Conservation (phyloP, 2,113 vertebrate species). For the Nyctibius bracteatus region DNA sequence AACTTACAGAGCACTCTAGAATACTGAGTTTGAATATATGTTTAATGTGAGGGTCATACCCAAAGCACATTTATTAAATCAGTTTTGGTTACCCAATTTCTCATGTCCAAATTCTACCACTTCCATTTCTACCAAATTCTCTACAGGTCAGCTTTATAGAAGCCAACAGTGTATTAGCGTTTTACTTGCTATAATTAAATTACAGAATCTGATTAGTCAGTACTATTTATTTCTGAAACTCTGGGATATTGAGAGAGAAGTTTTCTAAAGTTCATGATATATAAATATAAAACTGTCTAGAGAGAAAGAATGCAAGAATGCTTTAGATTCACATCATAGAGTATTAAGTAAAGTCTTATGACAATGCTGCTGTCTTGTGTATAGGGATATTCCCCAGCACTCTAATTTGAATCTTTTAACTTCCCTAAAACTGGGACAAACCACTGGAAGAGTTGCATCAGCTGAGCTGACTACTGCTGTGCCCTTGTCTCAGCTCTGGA, state of each 20-base stretch:
- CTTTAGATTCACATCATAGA: neutral
- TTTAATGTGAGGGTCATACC: neutral
- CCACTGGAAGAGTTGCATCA: neutral
- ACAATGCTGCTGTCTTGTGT: too few species aligned
- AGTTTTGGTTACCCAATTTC: neutral
- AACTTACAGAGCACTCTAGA: neutral
- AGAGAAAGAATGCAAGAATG: neutral
- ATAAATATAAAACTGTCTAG: neutral
- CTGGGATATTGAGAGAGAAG: neutral
- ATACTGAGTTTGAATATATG: neutral
- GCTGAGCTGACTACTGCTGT: neutral
- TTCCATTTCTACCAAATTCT: neutral
- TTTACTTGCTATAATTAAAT: neutral
- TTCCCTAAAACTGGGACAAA: neutral
- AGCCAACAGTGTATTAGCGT: neutral
- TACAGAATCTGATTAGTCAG: neutral
- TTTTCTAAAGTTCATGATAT: accelerated
- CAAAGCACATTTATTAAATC: neutral
- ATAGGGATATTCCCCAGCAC: neutral
- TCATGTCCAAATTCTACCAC: neutral
- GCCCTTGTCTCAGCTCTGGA: neutral
- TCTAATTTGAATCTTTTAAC: neutral
- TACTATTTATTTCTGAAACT: neutral
- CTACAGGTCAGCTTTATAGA: neutral
- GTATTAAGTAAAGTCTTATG: accelerated